Evolutionary conservation across 1,140 invertebrate species (phyloP).

Genomic region (Brachionus koreanus): DNA sequence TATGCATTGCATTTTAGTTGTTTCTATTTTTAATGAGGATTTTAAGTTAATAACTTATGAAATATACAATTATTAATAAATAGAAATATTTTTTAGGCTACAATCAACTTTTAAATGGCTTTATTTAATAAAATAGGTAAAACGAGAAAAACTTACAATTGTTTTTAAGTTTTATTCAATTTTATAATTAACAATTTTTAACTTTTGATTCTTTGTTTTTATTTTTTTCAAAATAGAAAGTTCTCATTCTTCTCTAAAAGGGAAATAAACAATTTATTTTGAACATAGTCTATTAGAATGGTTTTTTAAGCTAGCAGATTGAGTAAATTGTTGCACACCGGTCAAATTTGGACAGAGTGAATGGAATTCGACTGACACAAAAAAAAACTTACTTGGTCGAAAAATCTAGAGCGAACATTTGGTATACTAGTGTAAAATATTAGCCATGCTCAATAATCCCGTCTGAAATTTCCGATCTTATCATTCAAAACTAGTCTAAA

Average conservation of each 20-base stretch:
- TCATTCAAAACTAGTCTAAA: constrained; percentile 29
- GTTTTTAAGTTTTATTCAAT: background rate
- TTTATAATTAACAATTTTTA: background rate
- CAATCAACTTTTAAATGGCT: background rate
- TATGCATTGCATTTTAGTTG: background rate
- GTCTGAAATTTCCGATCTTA: constrained; percentile 28
- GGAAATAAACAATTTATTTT: background rate
- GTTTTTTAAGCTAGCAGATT: background rate
- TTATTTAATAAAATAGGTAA: background rate
- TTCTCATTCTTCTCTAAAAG: background rate
- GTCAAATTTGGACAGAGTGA: background rate
- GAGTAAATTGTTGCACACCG: background rate
- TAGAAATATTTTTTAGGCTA: background rate
- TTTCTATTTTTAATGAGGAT: background rate
- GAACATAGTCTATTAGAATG: background rate
- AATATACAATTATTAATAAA: constrained; percentile 27
- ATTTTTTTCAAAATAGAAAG: background rate
- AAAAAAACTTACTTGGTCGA: background rate
- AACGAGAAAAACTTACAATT: background rate
- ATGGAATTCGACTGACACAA: background rate
- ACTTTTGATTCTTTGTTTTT: background rate
- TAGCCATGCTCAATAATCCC: background rate
- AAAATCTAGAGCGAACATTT: background rate
- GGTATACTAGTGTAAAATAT: background rate
- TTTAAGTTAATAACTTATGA: constrained; percentile 24